Base-by-base conservation (phyloP, 2,113 vertebrate species). In the Panurus biarmicus region DNA sequence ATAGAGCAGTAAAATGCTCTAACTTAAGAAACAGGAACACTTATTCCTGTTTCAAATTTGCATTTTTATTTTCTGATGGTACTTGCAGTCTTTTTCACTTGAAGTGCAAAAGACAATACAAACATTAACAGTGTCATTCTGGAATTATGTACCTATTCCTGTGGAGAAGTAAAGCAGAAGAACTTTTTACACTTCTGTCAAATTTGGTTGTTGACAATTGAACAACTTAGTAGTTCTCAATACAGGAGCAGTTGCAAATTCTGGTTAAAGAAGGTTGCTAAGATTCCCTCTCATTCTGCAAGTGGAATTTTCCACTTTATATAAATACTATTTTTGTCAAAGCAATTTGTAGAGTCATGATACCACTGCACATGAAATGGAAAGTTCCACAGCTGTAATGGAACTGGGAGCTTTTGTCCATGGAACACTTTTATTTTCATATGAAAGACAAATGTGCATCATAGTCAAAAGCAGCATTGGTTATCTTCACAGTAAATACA, bases 241-340 rank as follows among this genome's bases (percentile, higher is more conserved):
- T 19, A 58, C 5, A 70, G 66, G 4, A 76, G 42, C n/a, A 69
- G 26, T 58, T 87, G 29, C 66, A 90, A 90, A 85, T 94, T 89
- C 54, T 58, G 77, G 14, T 53, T 50, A 91, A 86, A 85, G 9
- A 76, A 82, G 53, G 50, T 90, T 73, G 66, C 62, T 75, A 89
- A 85, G 47, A 74, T 73, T 89, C 35, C 56, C 40, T 87, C 40
- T 89, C 60, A 47, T 44, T 26, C 60, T 44, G 20, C 45, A 87
- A 86, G 26, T 67, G 64, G 85, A 94, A 74, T 83, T 92, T 96
- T 92, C 89, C 85, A 83, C 47, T 84, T 53, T 42, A 47, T 74
- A 80, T 44, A 92, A 92, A 88, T 65, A 86, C 31, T 70, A 69
- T 87, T 95, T 95, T 93, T 93, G 47, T 89, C 70, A 93, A 75